Conservation (phyloP, 1,140 invertebrate genomes). For the Lycorma delicatula region DNA sequence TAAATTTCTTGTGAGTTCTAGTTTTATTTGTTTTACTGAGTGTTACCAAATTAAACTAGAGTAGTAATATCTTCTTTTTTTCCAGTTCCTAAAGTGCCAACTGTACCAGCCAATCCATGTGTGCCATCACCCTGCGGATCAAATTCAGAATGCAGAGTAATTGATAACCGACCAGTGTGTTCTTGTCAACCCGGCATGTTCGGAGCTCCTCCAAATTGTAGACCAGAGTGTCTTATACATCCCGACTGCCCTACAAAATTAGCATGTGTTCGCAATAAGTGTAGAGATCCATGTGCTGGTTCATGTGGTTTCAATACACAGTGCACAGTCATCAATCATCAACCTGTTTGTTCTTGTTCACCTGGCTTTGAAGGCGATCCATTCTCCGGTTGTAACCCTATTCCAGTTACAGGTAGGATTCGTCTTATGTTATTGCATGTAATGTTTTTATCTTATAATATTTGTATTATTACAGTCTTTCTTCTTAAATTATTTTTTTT, state of each 20-base stretch:
- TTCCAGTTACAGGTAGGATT: slow-evolving; percentile 27
- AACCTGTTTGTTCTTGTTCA: slow-evolving; percentile 40
- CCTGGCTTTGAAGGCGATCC: slow-evolving; percentile 43
- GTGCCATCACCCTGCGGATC: slow-evolving; percentile 72
- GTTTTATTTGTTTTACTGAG: too few relatives aligned
- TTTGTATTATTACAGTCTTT: too few relatives aligned
- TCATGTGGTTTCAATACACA: slow-evolving; percentile 41
- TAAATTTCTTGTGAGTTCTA: too few relatives aligned
- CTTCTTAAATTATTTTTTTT: too few relatives aligned
- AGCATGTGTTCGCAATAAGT: slow-evolving; percentile 36
- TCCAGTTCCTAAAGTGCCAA: slow-evolving; percentile 28
- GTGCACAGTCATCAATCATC: slow-evolving; percentile 40
- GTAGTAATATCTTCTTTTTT: too few relatives aligned
- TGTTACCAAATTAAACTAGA: too few relatives aligned
- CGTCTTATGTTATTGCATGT: too few relatives aligned
- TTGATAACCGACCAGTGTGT: slow-evolving; percentile 61
- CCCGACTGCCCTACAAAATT: slow-evolving; percentile 36
- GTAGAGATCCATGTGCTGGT: slow-evolving; percentile 39
- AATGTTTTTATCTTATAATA: too few relatives aligned
- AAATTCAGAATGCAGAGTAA: slow-evolving; percentile 64
- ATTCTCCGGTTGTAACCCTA: slow-evolving; percentile 35
- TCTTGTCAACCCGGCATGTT: slow-evolving; percentile 67
- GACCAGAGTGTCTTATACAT: slow-evolving; percentile 40
- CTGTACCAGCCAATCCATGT: slow-evolving; percentile 51
- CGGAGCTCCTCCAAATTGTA: slow-evolving; percentile 42